phyloP scores from a whole-genome alignment of 1,140 invertebrate genomes.

The Augochlora pura region DNA sequence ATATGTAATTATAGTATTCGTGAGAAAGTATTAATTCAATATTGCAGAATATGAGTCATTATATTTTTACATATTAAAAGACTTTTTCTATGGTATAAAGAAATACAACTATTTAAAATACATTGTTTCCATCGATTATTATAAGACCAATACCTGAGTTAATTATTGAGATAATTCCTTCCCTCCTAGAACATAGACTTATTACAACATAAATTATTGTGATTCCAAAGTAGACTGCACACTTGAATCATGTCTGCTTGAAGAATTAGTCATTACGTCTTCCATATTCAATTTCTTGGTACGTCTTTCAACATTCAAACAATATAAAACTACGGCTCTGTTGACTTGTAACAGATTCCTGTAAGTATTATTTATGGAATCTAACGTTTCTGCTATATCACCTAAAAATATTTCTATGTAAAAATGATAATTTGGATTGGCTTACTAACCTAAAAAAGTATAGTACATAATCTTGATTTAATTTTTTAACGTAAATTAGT shows the following conservation, averaged over 20 bases:
- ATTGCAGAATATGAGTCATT: constrained; percentile 6
- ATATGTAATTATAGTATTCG: constrained; percentile 26
- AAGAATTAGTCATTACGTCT: background rate
- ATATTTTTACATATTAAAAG: constrained; percentile 33
- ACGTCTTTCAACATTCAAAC: constrained; percentile 9
- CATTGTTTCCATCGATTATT: background rate
- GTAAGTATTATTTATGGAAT: constrained; percentile 36
- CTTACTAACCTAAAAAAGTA: background rate
- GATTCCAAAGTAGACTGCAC: background rate
- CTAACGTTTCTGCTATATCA: constrained; percentile 38
- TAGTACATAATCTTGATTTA: constrained; percentile 14
- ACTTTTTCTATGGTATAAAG: constrained; percentile 38
- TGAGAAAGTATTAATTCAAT: constrained; percentile 7
- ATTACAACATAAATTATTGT: background rate
- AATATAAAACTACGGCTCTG: constrained; percentile 32
- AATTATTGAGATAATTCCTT: background rate
- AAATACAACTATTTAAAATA: constrained; percentile 33
- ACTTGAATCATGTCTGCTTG: too few relatives aligned
- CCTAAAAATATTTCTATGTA: constrained; percentile 40
- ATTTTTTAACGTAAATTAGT: background rate
- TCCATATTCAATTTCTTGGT: background rate
- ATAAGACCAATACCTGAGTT: background rate
- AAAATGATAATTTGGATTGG: background rate
- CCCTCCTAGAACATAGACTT: too few relatives aligned
- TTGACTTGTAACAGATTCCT: constrained; percentile 47